These are phyloP conservation scores for Idaea dimidiata DNA, from an alignment of 2,888 invertebrate species.

Conservation along the genomic window DNA sequence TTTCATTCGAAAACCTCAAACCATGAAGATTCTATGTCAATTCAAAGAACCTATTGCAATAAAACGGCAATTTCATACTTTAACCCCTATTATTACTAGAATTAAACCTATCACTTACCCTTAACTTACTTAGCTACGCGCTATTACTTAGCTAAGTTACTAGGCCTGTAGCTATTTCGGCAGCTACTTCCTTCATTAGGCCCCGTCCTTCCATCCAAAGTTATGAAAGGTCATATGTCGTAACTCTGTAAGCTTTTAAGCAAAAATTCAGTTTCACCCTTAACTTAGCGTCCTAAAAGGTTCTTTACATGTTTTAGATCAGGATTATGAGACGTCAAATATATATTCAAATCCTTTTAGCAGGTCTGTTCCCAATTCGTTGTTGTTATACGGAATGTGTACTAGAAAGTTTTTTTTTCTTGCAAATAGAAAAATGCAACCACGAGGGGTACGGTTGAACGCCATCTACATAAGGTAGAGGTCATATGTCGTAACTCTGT, in stretches of 20 bases:
- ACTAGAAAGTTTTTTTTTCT: too few species aligned
- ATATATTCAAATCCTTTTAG: constrained; percentile 26
- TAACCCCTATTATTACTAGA: background rate
- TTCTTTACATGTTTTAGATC: constrained; percentile 20
- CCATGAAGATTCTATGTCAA: too few species aligned
- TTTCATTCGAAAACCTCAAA: too few species aligned
- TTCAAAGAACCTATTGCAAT: too few species aligned
- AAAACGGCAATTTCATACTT: background rate
- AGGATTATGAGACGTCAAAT: constrained; percentile 26
- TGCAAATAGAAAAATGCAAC: too few species aligned
- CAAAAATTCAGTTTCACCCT: constrained; percentile 20
- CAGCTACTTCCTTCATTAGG: background rate
- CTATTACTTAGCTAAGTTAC: background rate
- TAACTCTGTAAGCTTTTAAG: constrained; percentile 21
- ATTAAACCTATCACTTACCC: background rate
- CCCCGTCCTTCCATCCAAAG: background rate
- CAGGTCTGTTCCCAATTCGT: background rate
- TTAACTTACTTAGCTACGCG: background rate
- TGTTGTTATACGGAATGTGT: too few species aligned
- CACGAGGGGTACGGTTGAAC: too few species aligned
- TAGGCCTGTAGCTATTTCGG: background rate
- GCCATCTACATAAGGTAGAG: too few species aligned
- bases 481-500: constrained; percentile 9
- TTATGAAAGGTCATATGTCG: constrained; percentile 3
- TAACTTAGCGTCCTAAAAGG: constrained; percentile 24